These are phyloP conservation scores for Toxotes lorentzi DNA, from an alignment of 2,797 vertebrate genomes.

Conservation along the genomic window DNA sequence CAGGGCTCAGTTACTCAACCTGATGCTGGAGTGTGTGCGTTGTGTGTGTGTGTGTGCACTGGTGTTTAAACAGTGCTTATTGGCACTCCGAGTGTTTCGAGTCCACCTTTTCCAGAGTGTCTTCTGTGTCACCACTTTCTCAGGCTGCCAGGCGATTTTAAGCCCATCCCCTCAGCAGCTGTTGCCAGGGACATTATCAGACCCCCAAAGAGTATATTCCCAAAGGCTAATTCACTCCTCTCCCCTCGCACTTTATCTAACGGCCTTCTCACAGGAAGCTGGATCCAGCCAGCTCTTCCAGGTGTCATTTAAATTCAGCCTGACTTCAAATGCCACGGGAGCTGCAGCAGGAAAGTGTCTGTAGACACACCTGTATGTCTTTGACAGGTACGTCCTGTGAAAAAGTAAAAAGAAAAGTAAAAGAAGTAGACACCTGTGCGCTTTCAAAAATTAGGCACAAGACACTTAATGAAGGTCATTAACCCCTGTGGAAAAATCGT, in stretches of 20 bases:
- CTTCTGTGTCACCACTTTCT: conserved; percentile 51
- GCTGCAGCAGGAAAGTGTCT: conserved; percentile 8
- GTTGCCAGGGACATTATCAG: conserved; percentile 63
- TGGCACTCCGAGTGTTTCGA: conserved; percentile 64
- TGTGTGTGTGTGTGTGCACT: conserved; percentile 26
- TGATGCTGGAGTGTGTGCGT: conserved; percentile 26
- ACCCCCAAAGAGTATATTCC: conserved; percentile 59
- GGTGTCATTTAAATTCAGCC: conserved; percentile 57
- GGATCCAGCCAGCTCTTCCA: conserved; percentile 29
- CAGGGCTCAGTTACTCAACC: conserved; percentile 54
- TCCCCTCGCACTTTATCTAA: conserved; percentile 57
- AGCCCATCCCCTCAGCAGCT: conserved; percentile 49
- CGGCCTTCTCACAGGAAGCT: conserved; percentile 34
- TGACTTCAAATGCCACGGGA: conserved; percentile 39
- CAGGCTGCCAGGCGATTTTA: conserved; percentile 49
- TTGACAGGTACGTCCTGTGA: not conserved
- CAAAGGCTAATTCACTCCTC: conserved; percentile 58
- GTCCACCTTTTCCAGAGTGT: conserved; percentile 59
- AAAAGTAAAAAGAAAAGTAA: conserved; percentile 7
- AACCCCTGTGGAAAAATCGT: conserved; percentile 4
- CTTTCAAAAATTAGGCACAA: not conserved
- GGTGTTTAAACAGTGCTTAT: conserved; percentile 71
- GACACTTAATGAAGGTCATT: conserved; percentile 3
- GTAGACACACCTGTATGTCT: not conserved
- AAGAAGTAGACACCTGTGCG: conserved; percentile 28